These are phyloP conservation scores for Toxonevra muliebris DNA, from an alignment of 2,888 invertebrate genomes.

Conservation along the genomic window DNA sequence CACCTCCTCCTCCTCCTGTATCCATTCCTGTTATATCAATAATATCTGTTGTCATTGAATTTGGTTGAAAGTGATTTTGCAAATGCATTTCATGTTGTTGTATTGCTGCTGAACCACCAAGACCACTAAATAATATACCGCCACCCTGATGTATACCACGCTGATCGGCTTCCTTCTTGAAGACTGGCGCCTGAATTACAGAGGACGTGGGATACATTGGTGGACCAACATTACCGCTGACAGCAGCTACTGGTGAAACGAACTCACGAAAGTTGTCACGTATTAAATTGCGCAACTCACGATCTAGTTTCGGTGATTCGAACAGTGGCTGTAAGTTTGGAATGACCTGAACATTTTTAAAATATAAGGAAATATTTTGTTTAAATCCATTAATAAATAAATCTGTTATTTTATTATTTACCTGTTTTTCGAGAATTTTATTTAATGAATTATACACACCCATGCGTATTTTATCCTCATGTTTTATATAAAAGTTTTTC, in stretches of 20 bases:
- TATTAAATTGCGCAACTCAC: conserved; percentile 77
- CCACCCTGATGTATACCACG: conserved; percentile 42
- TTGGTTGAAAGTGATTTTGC: conserved; percentile 44
- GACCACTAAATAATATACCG: conserved; percentile 33
- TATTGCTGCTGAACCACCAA: conserved; percentile 31
- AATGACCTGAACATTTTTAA: conserved; percentile 67
- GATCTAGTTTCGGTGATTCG: conserved; percentile 71
- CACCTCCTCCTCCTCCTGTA: conserved; percentile 24
- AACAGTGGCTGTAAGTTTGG: conserved; percentile 71
- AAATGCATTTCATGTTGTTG: conserved; percentile 42
- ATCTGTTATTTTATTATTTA: conserved; percentile 58
- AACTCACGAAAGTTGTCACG: conserved; percentile 93
- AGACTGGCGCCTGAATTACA: conserved; percentile 50
- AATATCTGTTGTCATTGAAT: conserved; percentile 37
- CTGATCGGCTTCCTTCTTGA: conserved; percentile 59
- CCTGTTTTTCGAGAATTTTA: conserved; percentile 75
- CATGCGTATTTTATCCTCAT: conserved; percentile 65
- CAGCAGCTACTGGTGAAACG: conserved; percentile 48
- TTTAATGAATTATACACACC: conserved; percentile 64
- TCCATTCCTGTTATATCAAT: conserved; percentile 36
- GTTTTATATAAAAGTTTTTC: conserved; percentile 61
- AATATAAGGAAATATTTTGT: neutral
- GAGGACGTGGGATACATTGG: conserved; percentile 49
- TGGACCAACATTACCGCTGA: conserved; percentile 45
- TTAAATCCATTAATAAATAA: neutral